Evolutionary conservation across 2,113 vertebrate species (phyloP).

Genomic region (Struthidea cinerea): DNA sequence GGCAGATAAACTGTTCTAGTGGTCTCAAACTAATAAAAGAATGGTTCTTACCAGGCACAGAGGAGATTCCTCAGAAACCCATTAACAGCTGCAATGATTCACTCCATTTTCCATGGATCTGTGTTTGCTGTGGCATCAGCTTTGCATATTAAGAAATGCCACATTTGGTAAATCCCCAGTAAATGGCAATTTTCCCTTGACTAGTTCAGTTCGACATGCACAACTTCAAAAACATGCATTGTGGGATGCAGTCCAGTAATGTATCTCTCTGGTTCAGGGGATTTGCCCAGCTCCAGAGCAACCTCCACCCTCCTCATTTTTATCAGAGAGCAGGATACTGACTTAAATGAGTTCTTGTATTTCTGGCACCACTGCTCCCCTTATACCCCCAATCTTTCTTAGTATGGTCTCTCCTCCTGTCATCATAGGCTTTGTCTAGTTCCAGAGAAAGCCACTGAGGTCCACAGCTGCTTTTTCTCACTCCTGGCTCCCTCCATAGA

Average conservation of each 20-base stretch:
- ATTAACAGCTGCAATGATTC: slow-evolving; percentile 6
- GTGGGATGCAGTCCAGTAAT: not conserved
- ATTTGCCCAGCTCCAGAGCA: not conserved
- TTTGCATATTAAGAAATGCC: not conserved
- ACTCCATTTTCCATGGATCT: not conserved
- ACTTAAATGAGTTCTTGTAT: not conserved
- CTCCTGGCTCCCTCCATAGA: not conserved
- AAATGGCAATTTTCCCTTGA: not conserved
- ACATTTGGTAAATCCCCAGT: not conserved
- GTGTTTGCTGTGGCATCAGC: not conserved
- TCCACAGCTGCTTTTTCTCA: not conserved
- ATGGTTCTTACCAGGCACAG: not conserved
- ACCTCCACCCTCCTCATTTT: not conserved
- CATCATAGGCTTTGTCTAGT: not conserved
- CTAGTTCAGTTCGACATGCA: not conserved
- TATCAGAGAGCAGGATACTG: not conserved
- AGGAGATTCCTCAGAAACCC: slow-evolving; percentile 13
- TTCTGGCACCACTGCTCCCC: not conserved
- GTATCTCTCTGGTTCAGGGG: not conserved
- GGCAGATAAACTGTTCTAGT: slow-evolving; percentile 12
- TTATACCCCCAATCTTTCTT: not conserved
- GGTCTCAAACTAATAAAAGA: slow-evolving; percentile 34
- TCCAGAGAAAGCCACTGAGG: not conserved
- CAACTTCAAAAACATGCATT: not conserved
- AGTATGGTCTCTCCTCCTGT: not conserved